Percentiles rank a stretch among this genome's conserved stretches.
Conservation (phyloP, 2,113 vertebrate species). For the Pachyramphus minor region DNA sequence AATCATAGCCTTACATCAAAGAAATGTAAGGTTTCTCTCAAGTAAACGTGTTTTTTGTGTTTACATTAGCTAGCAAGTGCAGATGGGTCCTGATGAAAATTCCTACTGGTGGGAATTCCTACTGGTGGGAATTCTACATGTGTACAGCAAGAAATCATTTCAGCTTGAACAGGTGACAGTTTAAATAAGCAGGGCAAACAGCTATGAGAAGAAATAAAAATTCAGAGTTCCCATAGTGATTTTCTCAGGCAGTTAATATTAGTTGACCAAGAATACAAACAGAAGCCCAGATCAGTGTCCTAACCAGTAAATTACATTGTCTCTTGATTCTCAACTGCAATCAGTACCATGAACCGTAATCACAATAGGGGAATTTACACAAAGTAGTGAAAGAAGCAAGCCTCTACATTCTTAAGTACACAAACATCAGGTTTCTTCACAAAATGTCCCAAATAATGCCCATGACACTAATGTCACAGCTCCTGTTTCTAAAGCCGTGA, state of each 20-base stretch:
- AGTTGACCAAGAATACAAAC: background rate
- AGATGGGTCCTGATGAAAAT: background rate
- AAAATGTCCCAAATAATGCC: background rate
- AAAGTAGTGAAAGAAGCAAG: background rate
- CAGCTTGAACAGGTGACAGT: background rate
- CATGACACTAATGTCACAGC: background rate
- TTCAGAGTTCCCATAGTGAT: background rate
- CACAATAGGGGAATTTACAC: background rate
- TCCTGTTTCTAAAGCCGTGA: background rate
- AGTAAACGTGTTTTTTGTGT: background rate
- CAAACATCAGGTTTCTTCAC: background rate
- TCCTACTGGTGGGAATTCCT: background rate
- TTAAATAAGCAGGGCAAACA: background rate
- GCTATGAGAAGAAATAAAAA: background rate
- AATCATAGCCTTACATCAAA: background rate
- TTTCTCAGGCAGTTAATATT: background rate
- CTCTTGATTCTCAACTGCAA: background rate
- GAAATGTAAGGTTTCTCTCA: background rate
- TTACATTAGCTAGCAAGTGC: background rate
- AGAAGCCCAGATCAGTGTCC: background rate
- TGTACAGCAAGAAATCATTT: accelerated
- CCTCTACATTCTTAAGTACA: background rate
- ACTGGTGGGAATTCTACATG: background rate
- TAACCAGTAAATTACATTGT: background rate
- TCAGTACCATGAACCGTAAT: background rate